A percentile compares a stretch with the other conserved stretches of the same genome.
phyloP scores from a whole-genome alignment of 2,113 vertebrate genomes.

The Psephotus haematonotus region DNA sequence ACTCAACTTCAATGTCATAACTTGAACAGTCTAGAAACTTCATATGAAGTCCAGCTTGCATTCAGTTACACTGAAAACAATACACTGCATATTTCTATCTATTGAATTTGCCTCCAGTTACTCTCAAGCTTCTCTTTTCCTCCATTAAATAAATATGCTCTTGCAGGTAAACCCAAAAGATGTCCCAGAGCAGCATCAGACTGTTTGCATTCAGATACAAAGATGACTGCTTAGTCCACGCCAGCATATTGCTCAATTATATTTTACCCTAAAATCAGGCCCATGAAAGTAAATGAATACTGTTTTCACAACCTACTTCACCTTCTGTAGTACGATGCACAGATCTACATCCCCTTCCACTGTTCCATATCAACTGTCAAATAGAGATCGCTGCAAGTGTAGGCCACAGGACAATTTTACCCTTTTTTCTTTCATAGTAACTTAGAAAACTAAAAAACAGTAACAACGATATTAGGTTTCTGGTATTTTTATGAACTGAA shows the following conservation, averaged over 20 bases:
- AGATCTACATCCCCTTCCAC: neutral
- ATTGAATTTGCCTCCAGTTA: neutral
- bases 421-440: neutral
- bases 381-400: neutral
- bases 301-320: neutral
- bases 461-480: neutral
- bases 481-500: neutral
- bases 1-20: neutral
- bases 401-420: neutral
- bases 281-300: neutral
- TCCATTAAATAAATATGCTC: neutral
- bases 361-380: neutral
- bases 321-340: neutral
- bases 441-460: neutral
- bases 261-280: neutral
- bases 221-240: neutral
- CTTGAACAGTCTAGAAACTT: neutral
- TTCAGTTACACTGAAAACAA: neutral
- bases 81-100: neutral
- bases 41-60: neutral
- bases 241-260: neutral
- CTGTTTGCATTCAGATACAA: neutral
- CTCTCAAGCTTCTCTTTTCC: neutral
- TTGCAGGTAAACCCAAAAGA: neutral
- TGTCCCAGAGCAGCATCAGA: neutral